Evolutionary conservation across 2,797 vertebrate species (phyloP), one percentile per base, ranked within the genome.

Genomic region (Rhinichthys osculus): DNA sequence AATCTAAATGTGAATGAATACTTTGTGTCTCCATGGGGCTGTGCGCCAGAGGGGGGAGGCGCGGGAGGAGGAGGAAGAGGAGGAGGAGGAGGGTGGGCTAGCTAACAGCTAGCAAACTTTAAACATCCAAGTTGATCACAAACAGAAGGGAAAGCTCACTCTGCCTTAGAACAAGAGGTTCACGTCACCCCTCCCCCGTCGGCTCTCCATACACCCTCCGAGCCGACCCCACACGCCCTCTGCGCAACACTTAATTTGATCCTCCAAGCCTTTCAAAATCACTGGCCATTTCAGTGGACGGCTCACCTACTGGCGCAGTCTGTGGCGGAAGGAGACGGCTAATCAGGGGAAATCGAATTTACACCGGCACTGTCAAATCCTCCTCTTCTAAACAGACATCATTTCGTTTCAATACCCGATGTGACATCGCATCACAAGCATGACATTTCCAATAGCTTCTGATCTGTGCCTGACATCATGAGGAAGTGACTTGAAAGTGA

Each of bases 1-100:
- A 93, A 94, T 95, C 95, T 95, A 95, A 96, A 96, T 94, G 93
- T 96, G 95, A 96, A 96, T 96, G 95, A 96, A 94, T 94, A 96
- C 95, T 95, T 94, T 95, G 95, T 96, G 95, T 95, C 93, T 95
- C 94, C 92, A 92, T 92, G 92, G 92, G 94, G 92, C 93, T 92
- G 86, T 90, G 92, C 91, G 92, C 91, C 91, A 88, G 87, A 85
- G 82, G 81, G 82, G 44, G 85, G 80, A 76, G 87, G 88, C 27
- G 62, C 47, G 66, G 84, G 83, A 88, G 74, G 78, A 79, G 83
- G 80, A 85, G 78, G 87, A 87, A 86, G 90, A 91, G 89, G 88
- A 84, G 90, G 90, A 85, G 91, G 83, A 89, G 88, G 87, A 83
- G 90, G 89, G 88, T 91, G 89, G 89, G 90, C 89, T 85, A 93